Conservation (phyloP, 2,113 vertebrate species). For the Indicator maculatus region DNA sequence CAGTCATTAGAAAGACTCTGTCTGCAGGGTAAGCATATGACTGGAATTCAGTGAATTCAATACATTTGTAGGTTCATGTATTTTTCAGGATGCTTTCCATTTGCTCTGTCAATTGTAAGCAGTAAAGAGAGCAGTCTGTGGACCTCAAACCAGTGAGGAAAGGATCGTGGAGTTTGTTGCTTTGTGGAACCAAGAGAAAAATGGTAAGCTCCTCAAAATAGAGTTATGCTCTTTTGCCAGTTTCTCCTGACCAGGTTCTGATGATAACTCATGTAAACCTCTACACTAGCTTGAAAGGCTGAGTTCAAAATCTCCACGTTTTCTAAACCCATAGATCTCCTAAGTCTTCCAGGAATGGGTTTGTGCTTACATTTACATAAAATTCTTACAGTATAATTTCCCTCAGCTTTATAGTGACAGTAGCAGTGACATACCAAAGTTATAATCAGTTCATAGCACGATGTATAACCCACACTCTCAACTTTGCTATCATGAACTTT, state of each 20-base stretch:
- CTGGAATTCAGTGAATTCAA: background rate
- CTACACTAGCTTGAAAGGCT: background rate
- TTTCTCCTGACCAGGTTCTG: background rate
- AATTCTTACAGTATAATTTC: constrained; percentile 27
- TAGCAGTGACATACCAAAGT: constrained; percentile 44
- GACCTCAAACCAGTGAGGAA: background rate
- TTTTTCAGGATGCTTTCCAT: background rate
- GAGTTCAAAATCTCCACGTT: background rate
- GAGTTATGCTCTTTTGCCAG: background rate
- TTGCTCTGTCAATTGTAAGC: background rate
- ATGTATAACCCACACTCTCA: constrained; percentile 39
- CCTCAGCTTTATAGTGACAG: constrained; percentile 28
- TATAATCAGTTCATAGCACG: constrained; percentile 46
- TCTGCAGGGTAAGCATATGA: background rate
- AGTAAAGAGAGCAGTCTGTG: background rate
- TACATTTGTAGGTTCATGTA: background rate
- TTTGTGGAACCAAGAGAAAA: background rate
- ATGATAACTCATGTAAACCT: background rate
- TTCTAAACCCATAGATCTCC: background rate
- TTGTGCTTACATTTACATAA: constrained; percentile 12
- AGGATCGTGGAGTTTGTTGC: background rate
- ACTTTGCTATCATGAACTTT: constrained; percentile 60
- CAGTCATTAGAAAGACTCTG: background rate
- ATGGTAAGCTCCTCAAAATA: background rate
- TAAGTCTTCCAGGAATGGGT: background rate